phyloP scores from a whole-genome alignment of 2,113 vertebrate species.

The Zosterops borbonicus region DNA sequence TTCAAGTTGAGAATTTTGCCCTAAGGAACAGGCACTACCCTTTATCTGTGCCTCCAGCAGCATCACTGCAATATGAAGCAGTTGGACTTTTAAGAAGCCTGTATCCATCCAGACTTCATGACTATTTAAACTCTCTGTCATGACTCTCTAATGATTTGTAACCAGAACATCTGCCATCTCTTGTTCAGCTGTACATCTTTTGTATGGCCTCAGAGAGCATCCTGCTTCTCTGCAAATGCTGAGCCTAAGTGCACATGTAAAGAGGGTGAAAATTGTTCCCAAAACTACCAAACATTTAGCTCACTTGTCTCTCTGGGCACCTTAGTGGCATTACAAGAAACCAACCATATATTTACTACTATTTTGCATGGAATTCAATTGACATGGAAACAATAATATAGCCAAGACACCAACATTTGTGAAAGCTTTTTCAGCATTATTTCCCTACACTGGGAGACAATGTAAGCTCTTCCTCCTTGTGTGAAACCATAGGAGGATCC shows the following conservation, averaged over 20 bases:
- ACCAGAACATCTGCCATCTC: slow-evolving; percentile 1
- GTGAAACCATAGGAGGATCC: not conserved
- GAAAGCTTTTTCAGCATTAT: not conserved
- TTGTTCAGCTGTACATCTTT: not conserved
- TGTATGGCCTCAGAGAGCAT: not conserved
- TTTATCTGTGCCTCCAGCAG: not conserved
- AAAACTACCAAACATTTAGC: not conserved
- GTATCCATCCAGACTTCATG: not conserved
- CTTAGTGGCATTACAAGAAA: not conserved
- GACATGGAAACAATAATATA: not conserved
- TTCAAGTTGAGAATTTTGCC: not conserved
- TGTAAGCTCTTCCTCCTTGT: not conserved
- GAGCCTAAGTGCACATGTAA: not conserved
- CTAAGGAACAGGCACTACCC: not conserved
- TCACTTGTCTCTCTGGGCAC: not conserved
- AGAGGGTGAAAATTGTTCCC: not conserved
- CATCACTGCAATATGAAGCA: not conserved
- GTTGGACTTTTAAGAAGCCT: not conserved
- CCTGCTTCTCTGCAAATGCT: not conserved
- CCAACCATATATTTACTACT: not conserved
- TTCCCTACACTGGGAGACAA: not conserved
- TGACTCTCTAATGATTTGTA: not conserved
- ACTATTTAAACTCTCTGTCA: not conserved
- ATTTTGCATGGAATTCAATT: not conserved
- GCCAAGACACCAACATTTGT: not conserved